Base-by-base conservation (phyloP, 2,888 invertebrate genomes). In the Allygus modestus region DNA sequence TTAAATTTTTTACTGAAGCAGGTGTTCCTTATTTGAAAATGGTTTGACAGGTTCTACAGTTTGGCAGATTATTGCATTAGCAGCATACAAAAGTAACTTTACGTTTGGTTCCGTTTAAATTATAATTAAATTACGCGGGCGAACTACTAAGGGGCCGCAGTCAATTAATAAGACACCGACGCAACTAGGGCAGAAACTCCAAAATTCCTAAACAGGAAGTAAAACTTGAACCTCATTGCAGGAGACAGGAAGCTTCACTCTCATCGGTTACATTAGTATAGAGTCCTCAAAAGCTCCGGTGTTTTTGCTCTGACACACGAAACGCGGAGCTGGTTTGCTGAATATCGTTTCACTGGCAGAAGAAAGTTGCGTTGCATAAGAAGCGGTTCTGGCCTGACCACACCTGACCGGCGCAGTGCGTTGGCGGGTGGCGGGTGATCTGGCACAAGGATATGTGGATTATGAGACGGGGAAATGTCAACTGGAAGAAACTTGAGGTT, bases 351-450 rank as follows among this genome's bases (percentile, higher is more conserved):
- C 58, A 33, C 79, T 58, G 54, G 79, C 79, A 54, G 79, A 79
- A 79, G 79, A 79, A 79, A 79, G 79, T 77, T 75, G 37, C 4
- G 58, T 79, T 79, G 79, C 79, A 37, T 58, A 79, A 79, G 33
- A 79, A 79, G 79, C 37, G 79, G 79, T 79, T 51, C 77, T 77
- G 2, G 77, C 77, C 79, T 79, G 79, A 58, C 79, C 79, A 58
- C 58, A 58, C 79, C 79, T 31, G 31, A 1, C 46, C 46, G 46
- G 46, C 12, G 46, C 11, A 17, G 46, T 2, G 46, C 11, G 17
- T 17, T 17, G 46, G 46, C 46, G 46, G 61, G 23, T 15, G 28
- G 41, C 41, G 37, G 73, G 43, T 20, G 73, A 73, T 17, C 73
- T 73, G 73, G 41, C 43, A 41, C 73, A 65, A 65, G 65, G 65